Evolutionary conservation across 1,140 invertebrate species (phyloP).

Genomic region (Drosophila murphyi): DNA sequence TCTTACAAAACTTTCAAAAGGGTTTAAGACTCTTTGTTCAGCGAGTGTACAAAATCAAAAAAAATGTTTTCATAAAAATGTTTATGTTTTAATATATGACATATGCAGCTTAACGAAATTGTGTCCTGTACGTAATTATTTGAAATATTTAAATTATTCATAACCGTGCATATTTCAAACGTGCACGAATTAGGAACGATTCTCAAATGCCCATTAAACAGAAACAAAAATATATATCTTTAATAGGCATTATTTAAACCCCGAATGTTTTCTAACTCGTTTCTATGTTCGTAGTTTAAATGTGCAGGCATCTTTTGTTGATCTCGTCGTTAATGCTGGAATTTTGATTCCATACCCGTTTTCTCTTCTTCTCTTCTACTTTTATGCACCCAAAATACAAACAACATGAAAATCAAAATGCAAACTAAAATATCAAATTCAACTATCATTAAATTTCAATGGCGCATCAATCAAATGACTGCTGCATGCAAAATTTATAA

Average conservation of each 20-base stretch:
- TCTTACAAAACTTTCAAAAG: too few species aligned
- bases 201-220: not conserved
- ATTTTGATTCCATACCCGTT: constrained; percentile 80
- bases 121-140: too few species aligned
- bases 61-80: too few species aligned
- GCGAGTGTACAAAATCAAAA: too few species aligned
- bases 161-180: too few species aligned
- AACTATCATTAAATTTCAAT: constrained; percentile 9
- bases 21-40: too few species aligned
- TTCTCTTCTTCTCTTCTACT: constrained; percentile 81
- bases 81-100: too few species aligned
- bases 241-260: not conserved
- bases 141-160: too few species aligned
- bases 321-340: constrained; percentile 78
- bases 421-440: not conserved
- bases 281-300: constrained; percentile 30
- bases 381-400: constrained; percentile 63
- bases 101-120: too few species aligned
- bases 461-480: constrained; percentile 15
- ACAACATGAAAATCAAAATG: constrained; percentile 28
- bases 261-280: not conserved
- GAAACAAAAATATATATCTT: not conserved
- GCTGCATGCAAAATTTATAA: not conserved
- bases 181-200: not conserved
- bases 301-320: constrained; percentile 51